Conservation (phyloP, 2,888 invertebrate species). For the Muscina levida region DNA sequence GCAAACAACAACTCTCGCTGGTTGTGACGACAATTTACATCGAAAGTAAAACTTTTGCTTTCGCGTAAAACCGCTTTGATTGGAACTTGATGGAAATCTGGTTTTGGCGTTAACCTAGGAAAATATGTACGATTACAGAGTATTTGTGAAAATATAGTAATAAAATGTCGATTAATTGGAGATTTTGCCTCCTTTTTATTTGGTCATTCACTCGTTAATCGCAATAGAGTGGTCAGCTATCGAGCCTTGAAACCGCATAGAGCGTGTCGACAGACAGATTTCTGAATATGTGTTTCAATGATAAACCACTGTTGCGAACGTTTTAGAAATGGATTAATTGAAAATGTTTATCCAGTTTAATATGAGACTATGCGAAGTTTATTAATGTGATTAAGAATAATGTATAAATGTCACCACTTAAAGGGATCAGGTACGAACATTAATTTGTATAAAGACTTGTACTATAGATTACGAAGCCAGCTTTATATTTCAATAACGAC, state of each 20-base stretch:
- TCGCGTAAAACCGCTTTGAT: neutral
- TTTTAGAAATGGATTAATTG: too few species aligned
- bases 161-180: neutral
- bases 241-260: neutral
- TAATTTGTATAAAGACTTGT: too few species aligned
- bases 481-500: too few species aligned
- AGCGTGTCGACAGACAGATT: too few species aligned
- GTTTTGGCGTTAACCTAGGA: neutral
- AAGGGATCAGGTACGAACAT: too few species aligned
- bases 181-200: neutral
- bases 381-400: too few species aligned
- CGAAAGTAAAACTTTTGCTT: slow-evolving; percentile 47
- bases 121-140: neutral
- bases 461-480: too few species aligned
- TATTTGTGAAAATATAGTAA: neutral
- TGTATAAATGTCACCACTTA: too few species aligned
- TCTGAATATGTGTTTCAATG: too few species aligned
- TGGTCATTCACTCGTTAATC: neutral
- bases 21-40: slow-evolving; percentile 29
- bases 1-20: slow-evolving; percentile 17
- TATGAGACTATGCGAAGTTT: too few species aligned
- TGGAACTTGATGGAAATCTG: slow-evolving; percentile 10
- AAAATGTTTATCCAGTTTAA: too few species aligned
- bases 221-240: neutral
- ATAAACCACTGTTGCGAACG: too few species aligned